Base-by-base conservation (phyloP, 2,113 vertebrate species). In the Calyptomena viridis region DNA sequence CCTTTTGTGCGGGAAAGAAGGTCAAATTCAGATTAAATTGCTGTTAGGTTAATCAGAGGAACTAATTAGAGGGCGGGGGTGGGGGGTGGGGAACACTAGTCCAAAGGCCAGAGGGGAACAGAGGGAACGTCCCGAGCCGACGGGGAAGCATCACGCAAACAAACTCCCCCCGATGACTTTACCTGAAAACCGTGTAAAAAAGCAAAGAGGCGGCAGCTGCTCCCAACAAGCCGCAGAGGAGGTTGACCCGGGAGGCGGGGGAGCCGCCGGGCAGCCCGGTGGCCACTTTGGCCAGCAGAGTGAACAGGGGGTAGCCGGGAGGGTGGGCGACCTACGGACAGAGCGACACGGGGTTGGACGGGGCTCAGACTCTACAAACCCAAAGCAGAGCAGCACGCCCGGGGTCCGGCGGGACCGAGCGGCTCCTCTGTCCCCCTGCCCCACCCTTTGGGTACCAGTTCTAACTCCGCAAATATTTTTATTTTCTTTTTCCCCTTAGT, bases 221-320 rank as follows among this genome's bases (percentile, higher is more conserved):
- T 94, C 99, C 99, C 94, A 99, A 92, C 52, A 99, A 91, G 81
- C 97, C 96, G 46, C 98, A 98, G 90, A 99, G 98, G 83, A 99
- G 97, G 94, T 99, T 99, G 94, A 99, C 98, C 7, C 98, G 98
- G 97, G 98, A 98, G 72, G 99, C 99, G 5, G 98, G 80, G 20
- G 99, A 98, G 53, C 98, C 97, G 5, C 97, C 87, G 13, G 99
- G 98, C 62, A 99, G 95, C 25, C 28, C 90, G 62, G 98, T 98
- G 4, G 93, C 97, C 97, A 98, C 93, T 72, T 95, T 98, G 84
- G 99, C 98, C 92, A 99, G 95, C 59, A 99, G 93, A 8, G 99
- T 99, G 97, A 99, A 99, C 91, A 99, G 93, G 33, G 99, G 99
- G 86, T 99, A 99, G 81, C 99, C 99, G 2, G 99, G 99, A 96